Evolutionary conservation across 2,113 vertebrate species (phyloP), one percentile per base, ranked within the genome.

Genomic region (Ctenodactylus gundi): DNA sequence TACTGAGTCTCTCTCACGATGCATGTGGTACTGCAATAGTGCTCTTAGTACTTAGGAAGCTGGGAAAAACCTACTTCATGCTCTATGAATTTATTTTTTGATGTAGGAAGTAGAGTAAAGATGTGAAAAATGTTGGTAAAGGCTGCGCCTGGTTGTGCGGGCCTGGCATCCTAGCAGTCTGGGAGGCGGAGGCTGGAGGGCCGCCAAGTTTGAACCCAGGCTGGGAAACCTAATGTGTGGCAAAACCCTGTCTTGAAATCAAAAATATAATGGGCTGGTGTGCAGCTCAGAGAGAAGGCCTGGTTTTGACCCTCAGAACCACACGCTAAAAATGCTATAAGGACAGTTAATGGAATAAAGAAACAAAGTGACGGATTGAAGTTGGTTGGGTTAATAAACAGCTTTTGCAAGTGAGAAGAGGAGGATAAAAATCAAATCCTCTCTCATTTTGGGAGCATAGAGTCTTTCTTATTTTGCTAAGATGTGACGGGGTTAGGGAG

Each of bases 81-180:
- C 53, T 86, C 53, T 90, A 29, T 72, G 76, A 72, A 72, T 78
- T 90, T 90, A 92, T 82, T 86, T 96, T 87, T 23, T 84, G 21
- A 72, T 77, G 76, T 67, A 34, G 39, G 17, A 83, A 77, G 62
- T 60, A 87, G 82, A 78, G 65, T 46, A 87, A 58, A 90, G 29
- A 70, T 18, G 29, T 94, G 60, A 76, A 62, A 67, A 68, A 81
- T 85, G 36, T n/a, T n/a, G n/a, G n/a, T n/a, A n/a, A n/a, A n/a
- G n/a, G n/a, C n/a, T n/a, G n/a, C n/a, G n/a, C n/a, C n/a, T n/a
- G n/a, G n/a, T n/a, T n/a, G n/a, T n/a, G n/a, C n/a, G n/a, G n/a
- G n/a, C n/a, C n/a, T n/a, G n/a, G n/a, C n/a, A 55, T 55, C 53
- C 53, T 55, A 55, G 53, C 53, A n/a, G n/a, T 15, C 53, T 55